Percentiles rank a stretch among this genome's conserved stretches.
Conservation (phyloP, 2,113 vertebrate genomes). For the Tympanuchus pallidicinctus region DNA sequence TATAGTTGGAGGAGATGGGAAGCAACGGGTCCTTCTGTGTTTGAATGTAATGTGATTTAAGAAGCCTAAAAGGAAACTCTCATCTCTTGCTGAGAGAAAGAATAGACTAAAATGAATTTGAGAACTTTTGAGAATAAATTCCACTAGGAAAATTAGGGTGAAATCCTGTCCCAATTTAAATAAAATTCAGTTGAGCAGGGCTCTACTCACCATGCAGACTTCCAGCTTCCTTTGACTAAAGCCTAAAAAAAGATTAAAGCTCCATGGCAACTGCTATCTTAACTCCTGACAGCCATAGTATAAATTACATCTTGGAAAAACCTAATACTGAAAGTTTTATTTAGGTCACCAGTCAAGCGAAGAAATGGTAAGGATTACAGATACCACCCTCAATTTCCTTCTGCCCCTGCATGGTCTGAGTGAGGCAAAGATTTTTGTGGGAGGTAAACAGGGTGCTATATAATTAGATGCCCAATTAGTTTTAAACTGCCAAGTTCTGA, state of each 20-base stretch:
- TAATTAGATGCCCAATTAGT: not conserved
- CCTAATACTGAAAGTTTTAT: slow-evolving; percentile 65
- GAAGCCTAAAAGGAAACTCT: not conserved
- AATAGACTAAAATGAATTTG: not conserved
- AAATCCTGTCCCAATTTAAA: slow-evolving; percentile 44
- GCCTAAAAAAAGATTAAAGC: slow-evolving; percentile 73
- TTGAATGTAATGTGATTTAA: not conserved
- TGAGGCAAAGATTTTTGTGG: not conserved
- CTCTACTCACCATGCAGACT: slow-evolving; percentile 57
- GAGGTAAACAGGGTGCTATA: not conserved
- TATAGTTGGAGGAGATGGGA: not conserved
- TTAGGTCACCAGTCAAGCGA: slow-evolving; percentile 49
- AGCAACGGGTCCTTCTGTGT: not conserved
- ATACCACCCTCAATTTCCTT: not conserved
- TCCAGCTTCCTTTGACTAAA: slow-evolving; percentile 57
- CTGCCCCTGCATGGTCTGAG: not conserved
- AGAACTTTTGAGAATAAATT: not conserved
- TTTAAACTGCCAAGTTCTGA: not conserved
- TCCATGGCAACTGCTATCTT: slow-evolving; percentile 72
- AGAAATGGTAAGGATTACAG: not conserved
- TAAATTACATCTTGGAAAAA: slow-evolving; percentile 68
- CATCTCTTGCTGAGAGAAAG: not conserved
- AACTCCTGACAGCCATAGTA: slow-evolving; percentile 59
- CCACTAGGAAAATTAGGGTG: slow-evolving; percentile 24
- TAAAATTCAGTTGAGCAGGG: slow-evolving; percentile 39